Evolutionary conservation across 2,113 vertebrate species (phyloP).

Genomic region (Lichenostomus cassidix): DNA sequence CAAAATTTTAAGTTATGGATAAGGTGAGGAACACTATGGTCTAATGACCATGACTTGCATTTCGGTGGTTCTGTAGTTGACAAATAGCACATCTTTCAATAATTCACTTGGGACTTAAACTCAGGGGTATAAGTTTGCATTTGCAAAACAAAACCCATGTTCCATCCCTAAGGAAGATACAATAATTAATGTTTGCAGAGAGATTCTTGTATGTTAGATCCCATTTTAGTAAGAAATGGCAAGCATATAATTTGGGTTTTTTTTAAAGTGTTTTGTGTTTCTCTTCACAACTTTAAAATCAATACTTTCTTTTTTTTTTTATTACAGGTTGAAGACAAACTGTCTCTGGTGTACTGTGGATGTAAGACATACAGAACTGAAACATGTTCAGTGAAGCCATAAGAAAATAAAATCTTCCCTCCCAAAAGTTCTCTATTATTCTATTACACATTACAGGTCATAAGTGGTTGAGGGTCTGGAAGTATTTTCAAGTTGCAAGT

Average conservation of each 20-base stretch:
- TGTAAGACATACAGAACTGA: not conserved
- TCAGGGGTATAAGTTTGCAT: not conserved
- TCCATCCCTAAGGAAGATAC: not conserved
- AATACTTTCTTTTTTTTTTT: not conserved
- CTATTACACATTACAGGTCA: not conserved
- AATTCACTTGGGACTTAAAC: not conserved
- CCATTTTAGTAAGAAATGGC: not conserved
- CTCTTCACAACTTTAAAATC: not conserved
- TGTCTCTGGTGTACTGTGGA: not conserved
- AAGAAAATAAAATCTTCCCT: constrained; percentile 1
- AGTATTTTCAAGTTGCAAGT: not conserved
- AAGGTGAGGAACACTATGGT: not conserved
- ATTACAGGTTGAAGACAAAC: not conserved
- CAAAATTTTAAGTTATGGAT: not conserved
- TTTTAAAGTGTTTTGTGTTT: not conserved
- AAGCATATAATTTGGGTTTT: not conserved
- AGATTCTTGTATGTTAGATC: not conserved
- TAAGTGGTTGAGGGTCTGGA: not conserved
- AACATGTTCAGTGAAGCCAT: not conserved
- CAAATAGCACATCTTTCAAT: fast-evolving
- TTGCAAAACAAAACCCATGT: fast-evolving
- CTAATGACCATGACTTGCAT: not conserved
- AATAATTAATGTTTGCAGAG: not conserved
- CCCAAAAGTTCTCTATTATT: not conserved
- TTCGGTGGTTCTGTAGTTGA: not conserved